These are phyloP conservation scores for Cybosia mesomella DNA, from an alignment of 2,888 invertebrate genomes.

Conservation along the genomic window DNA sequence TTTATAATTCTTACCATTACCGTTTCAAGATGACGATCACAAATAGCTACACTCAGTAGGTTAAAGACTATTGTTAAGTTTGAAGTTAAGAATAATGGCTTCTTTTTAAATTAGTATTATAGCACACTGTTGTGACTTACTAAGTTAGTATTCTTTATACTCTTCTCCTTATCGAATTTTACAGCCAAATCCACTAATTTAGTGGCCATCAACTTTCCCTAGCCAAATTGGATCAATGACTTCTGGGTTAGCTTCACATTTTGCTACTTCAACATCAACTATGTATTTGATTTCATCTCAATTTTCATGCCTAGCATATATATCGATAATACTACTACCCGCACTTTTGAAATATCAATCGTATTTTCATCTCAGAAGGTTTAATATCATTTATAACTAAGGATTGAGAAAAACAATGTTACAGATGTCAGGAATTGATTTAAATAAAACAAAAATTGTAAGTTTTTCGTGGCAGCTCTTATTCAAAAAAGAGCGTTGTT, in stretches of 20 bases:
- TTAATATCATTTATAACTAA: slow-evolving; percentile 5
- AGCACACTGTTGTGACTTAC: no score
- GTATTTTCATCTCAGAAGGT: not conserved
- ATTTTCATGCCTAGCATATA: slow-evolving; percentile 35
- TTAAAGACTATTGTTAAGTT: no score
- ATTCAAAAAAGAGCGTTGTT: no score
- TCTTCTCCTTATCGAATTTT: not conserved
- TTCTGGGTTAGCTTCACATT: slow-evolving; percentile 33
- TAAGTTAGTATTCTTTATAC: no score
- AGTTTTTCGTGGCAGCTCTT: not conserved
- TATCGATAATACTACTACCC: slow-evolving; percentile 33
- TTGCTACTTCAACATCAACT: slow-evolving; percentile 36
- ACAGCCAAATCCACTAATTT: slow-evolving; percentile 13
- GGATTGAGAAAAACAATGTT: slow-evolving; percentile 32
- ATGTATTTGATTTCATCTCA: slow-evolving; percentile 43
- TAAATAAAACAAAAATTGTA: slow-evolving; percentile 20
- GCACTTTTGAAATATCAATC: slow-evolving; percentile 3
- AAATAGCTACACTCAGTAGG: no score
- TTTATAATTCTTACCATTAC: no score
- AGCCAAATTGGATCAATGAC: slow-evolving; percentile 39
- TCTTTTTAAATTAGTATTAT: no score
- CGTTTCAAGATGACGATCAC: no score
- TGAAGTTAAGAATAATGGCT: no score
- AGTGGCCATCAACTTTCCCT: slow-evolving; percentile 13
- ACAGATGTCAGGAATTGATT: slow-evolving; percentile 37